phyloP scores from a whole-genome alignment of 2,888 invertebrate species.

The Omphaloscelis lunosa region DNA sequence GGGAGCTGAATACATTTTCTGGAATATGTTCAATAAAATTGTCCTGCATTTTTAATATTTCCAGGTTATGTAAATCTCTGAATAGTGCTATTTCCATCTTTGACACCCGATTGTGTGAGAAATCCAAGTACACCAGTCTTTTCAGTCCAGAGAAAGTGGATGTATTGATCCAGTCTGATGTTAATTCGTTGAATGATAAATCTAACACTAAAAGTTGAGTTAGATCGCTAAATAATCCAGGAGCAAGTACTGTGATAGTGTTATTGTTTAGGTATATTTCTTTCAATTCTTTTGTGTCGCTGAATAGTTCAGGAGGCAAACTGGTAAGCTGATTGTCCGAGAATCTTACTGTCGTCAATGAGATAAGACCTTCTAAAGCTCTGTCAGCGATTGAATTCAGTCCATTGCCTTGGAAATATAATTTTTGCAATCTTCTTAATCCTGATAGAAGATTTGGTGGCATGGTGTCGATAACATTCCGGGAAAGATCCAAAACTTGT shows the following conservation, averaged over 20 bases:
- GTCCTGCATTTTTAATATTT: slow-evolving; percentile 95
- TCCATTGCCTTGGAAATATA: slow-evolving; percentile 94
- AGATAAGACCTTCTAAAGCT: slow-evolving; percentile 94
- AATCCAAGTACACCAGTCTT: slow-evolving; percentile 94
- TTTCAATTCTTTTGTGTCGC: slow-evolving; percentile 94
- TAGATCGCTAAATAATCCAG: slow-evolving; percentile 94
- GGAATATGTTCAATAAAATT: slow-evolving; percentile 94
- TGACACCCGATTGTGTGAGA: slow-evolving; percentile 94
- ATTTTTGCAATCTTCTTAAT: slow-evolving; percentile 92
- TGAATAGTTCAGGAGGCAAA: slow-evolving; percentile 95
- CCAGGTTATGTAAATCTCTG: slow-evolving; percentile 94
- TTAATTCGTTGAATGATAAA: slow-evolving; percentile 94
- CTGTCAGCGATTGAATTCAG: slow-evolving; percentile 94
- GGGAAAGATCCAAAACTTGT: slow-evolving; percentile 93
- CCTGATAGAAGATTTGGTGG: slow-evolving; percentile 94
- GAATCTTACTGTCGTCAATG: slow-evolving; percentile 94
- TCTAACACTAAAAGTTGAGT: slow-evolving; percentile 94
- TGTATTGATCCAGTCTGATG: slow-evolving; percentile 95
- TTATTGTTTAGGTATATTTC: slow-evolving; percentile 96
- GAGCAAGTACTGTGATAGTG: slow-evolving; percentile 94
- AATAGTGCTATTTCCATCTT: slow-evolving; percentile 94
- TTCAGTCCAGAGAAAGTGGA: slow-evolving; percentile 95
- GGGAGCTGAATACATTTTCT: slow-evolving; percentile 94
- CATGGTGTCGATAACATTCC: slow-evolving; percentile 94
- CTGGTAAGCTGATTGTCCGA: slow-evolving; percentile 95